Evolutionary conservation across 2,888 invertebrate genomes (phyloP), one percentile per base, ranked within the genome.

Genomic region (Gastracanthus pulcherrimus): DNA sequence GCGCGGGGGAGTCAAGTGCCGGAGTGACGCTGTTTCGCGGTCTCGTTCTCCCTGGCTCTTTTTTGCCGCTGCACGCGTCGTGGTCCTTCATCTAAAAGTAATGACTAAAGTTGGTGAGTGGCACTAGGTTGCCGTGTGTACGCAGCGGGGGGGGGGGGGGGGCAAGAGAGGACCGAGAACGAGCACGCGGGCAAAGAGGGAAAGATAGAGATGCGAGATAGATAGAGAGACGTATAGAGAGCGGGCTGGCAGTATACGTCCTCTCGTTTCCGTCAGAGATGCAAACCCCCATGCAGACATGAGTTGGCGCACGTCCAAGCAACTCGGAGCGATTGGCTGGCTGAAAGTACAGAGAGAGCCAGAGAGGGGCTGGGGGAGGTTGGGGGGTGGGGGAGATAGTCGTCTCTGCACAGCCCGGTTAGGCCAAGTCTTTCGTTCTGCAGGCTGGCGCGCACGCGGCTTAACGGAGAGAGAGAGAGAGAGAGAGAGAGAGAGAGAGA

Each of bases 251-350:
- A 3, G 41, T 1, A 76, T 16, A 23, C 36, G 11, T 48, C 36
- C n/a, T 16, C 70, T 36, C 66, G 66, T 60, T 74, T 76, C 34
- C 48, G 45, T 38, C 70, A 26, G 51, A 55, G 41, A 51, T 31
- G 48, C 77, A 62, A 80, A 78, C 84, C 82, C 87, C 87, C 85
- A 86, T 84, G 86, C 85, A 84, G 86, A 87, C 82, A 85, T 83
- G 83, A 89, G 85, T 87, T 90, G 90, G 90, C 90, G 76, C 45
- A 77, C 77, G 84, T 89, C 90, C 90, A 90, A 89, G 86, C 87
- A 88, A 89, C 88, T 89, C 87, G 84, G 82, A 88, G 85, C 89
- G 89, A 90, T 89, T 89, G 88, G 88, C 87, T 88, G 77, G 11
- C 36, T 76, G 82, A 64, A 29, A 69, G 48, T 60, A 31, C 0